These are phyloP conservation scores for Pogonomyrmex barbatus DNA, from an alignment of 1,140 invertebrate species.

Conservation along the genomic window DNA sequence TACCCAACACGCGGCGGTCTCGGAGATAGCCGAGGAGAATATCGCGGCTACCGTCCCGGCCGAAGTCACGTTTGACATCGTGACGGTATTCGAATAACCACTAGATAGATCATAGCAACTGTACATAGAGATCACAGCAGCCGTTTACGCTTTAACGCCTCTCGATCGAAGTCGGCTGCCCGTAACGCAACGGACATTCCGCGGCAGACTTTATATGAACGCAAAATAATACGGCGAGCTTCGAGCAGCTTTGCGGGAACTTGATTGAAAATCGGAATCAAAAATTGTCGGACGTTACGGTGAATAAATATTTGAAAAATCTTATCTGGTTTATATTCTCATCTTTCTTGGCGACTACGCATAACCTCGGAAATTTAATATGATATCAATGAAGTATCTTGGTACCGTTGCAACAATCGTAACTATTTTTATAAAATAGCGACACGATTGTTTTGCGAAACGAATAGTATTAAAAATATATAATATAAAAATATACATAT, in stretches of 20 bases:
- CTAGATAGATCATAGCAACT: constrained; percentile 61
- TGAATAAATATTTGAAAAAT: neutral
- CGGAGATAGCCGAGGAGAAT: constrained; percentile 58
- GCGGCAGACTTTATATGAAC: constrained; percentile 10
- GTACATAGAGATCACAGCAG: constrained; percentile 61
- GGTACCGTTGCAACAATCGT: neutral
- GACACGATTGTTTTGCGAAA: neutral
- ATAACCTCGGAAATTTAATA: neutral
- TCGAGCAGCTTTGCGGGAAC: neutral
- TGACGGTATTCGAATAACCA: constrained; percentile 69
- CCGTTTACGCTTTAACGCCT: constrained; percentile 54
- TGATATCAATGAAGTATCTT: neutral
- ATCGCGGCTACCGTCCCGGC: constrained; percentile 61
- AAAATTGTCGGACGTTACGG: neutral
- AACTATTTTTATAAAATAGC: neutral
- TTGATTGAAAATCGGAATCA: neutral
- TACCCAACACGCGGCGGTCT: constrained; percentile 49
- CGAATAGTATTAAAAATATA: no score
- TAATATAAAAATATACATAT: no score
- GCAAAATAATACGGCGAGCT: neutral
- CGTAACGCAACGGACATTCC: constrained; percentile 3
- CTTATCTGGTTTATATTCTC: neutral
- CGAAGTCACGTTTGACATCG: constrained; percentile 72
- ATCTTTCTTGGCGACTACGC: neutral
- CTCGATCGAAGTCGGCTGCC: neutral